phyloP scores from a whole-genome alignment of 2,888 invertebrate species.

The Cheilosia scutellata region DNA sequence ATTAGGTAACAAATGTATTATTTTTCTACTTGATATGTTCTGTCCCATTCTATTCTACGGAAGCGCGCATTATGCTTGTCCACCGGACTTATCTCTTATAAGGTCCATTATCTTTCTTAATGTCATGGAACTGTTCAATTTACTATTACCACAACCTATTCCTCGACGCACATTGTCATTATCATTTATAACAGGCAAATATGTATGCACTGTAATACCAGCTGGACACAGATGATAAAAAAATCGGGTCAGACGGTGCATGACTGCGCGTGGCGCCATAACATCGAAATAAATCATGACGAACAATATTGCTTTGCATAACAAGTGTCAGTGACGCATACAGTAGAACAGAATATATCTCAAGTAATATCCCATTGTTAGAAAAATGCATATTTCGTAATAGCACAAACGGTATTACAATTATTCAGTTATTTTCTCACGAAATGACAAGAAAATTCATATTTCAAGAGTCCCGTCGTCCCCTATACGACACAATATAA shows the following conservation, averaged over 20 bases:
- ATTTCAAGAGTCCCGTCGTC: conserved; percentile 52
- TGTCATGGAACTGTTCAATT: no score
- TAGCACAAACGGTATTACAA: conserved; percentile 15
- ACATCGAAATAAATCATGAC: not conserved
- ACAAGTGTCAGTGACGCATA: not conserved
- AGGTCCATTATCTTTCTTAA: no score
- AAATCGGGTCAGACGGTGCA: not conserved
- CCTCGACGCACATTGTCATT: no score
- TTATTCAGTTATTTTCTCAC: conserved; percentile 38
- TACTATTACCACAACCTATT: not conserved
- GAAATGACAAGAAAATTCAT: conserved; percentile 25
- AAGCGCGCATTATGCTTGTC: no score
- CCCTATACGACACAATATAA: not conserved
- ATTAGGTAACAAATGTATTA: no score
- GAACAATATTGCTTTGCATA: not conserved
- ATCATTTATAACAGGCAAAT: not conserved
- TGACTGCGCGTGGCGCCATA: not conserved
- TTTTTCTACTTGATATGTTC: no score
- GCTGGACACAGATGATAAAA: not conserved
- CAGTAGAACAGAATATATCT: not conserved
- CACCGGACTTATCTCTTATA: no score
- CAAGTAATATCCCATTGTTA: not conserved
- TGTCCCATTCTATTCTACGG: no score
- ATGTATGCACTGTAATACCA: not conserved
- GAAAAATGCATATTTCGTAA: conserved; percentile 24